Percentiles rank a stretch among this genome's conserved stretches.
Evolutionary conservation across 2,888 invertebrate species (phyloP).

Genomic region (Therioaphis trifolii): DNA sequence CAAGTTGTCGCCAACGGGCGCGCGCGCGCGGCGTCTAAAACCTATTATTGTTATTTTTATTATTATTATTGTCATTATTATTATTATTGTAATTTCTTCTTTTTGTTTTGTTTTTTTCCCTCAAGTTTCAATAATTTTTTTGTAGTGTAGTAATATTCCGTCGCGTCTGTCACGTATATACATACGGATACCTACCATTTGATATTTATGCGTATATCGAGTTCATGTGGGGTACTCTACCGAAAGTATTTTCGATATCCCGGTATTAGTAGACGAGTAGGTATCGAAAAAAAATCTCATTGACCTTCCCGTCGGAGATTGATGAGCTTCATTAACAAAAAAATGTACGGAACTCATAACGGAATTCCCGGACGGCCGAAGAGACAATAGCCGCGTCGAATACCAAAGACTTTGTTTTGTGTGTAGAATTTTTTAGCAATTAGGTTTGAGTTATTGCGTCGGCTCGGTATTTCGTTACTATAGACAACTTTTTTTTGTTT

Average conservation of each 20-base stretch:
- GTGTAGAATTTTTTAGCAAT: conserved; percentile 51
- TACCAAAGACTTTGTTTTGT: neutral
- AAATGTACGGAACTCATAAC: conserved; percentile 37
- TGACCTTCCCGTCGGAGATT: conserved; percentile 25
- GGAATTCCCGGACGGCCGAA: neutral
- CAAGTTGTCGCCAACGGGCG: too few species aligned
- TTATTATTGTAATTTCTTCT: too few species aligned
- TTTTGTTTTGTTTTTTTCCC: too few species aligned
- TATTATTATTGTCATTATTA: too few species aligned
- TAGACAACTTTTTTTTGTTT: conserved; percentile 30
- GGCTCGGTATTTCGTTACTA: conserved; percentile 38
- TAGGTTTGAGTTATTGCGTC: conserved; percentile 41
- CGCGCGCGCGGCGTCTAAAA: too few species aligned
- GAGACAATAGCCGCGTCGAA: conserved; percentile 46
- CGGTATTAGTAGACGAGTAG: neutral
- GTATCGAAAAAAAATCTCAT: neutral
- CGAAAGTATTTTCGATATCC: neutral
- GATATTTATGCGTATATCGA: neutral
- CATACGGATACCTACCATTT: too few species aligned
- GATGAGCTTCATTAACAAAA: conserved; percentile 46
- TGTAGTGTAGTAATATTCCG: too few species aligned
- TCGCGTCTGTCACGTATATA: too few species aligned
- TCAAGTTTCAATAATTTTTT: too few species aligned
- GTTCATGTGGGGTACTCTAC: neutral
- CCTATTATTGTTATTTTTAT: too few species aligned